Base-by-base conservation (phyloP, 2,113 vertebrate species). In the Uropsilus gracilis region DNA sequence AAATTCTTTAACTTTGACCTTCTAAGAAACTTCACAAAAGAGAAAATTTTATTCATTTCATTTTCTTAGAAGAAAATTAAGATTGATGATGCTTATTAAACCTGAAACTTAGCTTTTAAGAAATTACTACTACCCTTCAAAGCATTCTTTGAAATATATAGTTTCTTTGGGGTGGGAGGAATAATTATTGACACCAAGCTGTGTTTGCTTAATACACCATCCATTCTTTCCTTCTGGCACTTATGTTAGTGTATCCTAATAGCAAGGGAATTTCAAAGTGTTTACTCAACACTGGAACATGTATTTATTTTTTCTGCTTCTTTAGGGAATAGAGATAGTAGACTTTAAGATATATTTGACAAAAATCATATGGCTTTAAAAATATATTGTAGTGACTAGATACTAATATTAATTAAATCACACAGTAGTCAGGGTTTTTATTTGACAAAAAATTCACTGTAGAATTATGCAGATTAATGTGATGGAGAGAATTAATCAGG, bases 401-500 rank as follows among this genome's bases (percentile, higher is more conserved):
- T 63, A n/a, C 68, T 91, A 20, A 24, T 59, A 55, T 76, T 34
- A 59, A 82, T 39, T 34, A 77, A 93, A 61, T 64, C 32, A 80
- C 57, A 34, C 12, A 63, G 81, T 66, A 46, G 16, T 12, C 76
- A 66, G 71, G 17, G 14, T 50, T 13, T n/a, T 57, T 63, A 69
- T 92, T 89, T 57, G 32, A 4, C 6, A 44, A 87, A 86, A 76
- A 82, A 11, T 9, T 30, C 1, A 28, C 8, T 80, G 57, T 53
- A 34, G 37, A 88, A 78, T 50, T 30, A 87, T 61, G 48, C 57
- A 89, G 6, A 89, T 32, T 63, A 86, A 55, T 44, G 28, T 90
- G 96, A 95, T 46, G 57, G 96, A 95, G 18, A 64, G 78, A 96
- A 96, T 71, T 75, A 78, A 94, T 69, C 55, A 73, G 82, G 44